Conservation (phyloP, 2,113 vertebrate species). For the Periophthalmus modestus region DNA sequence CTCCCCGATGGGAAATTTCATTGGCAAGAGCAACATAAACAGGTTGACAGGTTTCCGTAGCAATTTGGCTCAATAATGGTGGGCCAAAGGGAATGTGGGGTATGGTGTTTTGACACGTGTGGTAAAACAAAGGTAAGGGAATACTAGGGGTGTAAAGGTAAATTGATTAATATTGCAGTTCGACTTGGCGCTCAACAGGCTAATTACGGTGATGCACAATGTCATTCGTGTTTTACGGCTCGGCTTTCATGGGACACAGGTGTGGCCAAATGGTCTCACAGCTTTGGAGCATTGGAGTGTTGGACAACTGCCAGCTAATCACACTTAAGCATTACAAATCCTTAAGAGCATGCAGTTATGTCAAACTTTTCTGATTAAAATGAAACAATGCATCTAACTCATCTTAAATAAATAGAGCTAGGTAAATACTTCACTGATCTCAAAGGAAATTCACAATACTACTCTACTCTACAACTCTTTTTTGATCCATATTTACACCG, state of each 20-base stretch:
- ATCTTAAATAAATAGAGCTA: too few species aligned
- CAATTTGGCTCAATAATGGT: slow-evolving; percentile 1
- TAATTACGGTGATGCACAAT: not conserved
- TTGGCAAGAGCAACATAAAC: slow-evolving; percentile 13
- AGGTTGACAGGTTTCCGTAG: slow-evolving; percentile 13
- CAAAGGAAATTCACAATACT: too few species aligned
- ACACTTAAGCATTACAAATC: not conserved
- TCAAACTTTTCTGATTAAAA: not conserved
- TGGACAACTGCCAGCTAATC: not conserved
- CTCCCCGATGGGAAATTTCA: slow-evolving; percentile 8
- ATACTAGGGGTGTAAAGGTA: slow-evolving; percentile 2
- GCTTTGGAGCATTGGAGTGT: not conserved
- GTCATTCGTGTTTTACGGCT: slow-evolving; percentile 1
- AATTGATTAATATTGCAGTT: not conserved
- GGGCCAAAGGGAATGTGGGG: not conserved
- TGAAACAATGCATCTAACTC: not conserved
- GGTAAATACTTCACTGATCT: too few species aligned
- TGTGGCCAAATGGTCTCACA: not conserved
- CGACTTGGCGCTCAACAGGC: not conserved
- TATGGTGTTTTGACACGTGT: not conserved
- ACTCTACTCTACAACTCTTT: too few species aligned
- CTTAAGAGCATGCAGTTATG: not conserved
- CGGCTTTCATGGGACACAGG: not conserved
- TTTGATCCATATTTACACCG: too few species aligned
- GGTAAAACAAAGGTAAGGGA: not conserved